Evolutionary conservation across 2,113 vertebrate species (phyloP).

Genomic region (Nothobranchius kuhntae): DNA sequence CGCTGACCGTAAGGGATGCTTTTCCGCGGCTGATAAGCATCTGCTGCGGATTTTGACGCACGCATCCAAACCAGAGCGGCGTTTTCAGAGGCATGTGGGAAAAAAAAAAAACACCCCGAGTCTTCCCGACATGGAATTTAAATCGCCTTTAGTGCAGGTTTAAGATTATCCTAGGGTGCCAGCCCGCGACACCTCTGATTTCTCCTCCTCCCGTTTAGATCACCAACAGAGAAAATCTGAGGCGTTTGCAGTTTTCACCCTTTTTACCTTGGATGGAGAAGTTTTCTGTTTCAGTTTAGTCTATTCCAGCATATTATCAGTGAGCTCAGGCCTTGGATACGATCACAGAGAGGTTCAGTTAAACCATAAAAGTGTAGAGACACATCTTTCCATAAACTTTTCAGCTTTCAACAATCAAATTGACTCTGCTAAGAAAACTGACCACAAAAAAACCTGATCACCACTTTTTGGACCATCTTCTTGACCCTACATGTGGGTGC

Average conservation of each 20-base stretch:
- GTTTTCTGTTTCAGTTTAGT: constrained; percentile 18
- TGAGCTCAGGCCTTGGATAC: constrained; percentile 32
- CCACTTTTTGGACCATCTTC: too few species aligned
- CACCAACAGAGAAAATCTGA: background rate
- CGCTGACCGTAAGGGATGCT: too few species aligned
- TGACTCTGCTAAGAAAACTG: too few species aligned
- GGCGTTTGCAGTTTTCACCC: constrained; percentile 17
- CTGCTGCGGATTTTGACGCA: constrained; percentile 25
- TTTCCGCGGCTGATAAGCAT: background rate
- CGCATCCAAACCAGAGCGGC: background rate
- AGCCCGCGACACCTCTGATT: constrained; percentile 22
- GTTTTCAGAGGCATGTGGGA: constrained; percentile 10
- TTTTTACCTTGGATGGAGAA: background rate
- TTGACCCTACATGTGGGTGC: too few species aligned
- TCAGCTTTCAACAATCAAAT: too few species aligned
- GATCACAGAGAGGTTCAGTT: constrained; percentile 19
- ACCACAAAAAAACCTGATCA: too few species aligned
- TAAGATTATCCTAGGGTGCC: constrained; percentile 19
- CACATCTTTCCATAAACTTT: background rate
- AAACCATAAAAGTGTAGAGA: constrained; percentile 33
- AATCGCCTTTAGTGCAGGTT: constrained; percentile 14
- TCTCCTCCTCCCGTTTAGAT: background rate
- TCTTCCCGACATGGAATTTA: constrained; percentile 13
- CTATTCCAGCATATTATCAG: constrained; percentile 57
- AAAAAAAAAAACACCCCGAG: background rate